phyloP scores from a whole-genome alignment of 2,797 vertebrate species.

The Steatocranus sp. region DNA sequence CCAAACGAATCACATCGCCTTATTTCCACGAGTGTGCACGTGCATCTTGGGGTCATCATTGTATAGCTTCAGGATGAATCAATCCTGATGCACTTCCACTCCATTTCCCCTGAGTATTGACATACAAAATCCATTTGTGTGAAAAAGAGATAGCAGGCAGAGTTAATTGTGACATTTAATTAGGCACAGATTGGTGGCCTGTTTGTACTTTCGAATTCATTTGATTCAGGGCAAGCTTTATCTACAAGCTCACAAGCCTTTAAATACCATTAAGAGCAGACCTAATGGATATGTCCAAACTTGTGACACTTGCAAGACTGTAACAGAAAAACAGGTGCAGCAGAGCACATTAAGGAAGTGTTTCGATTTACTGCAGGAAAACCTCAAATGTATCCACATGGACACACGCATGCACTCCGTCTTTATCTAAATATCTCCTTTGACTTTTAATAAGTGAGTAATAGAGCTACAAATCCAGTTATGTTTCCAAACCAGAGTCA shows the following conservation, averaged over 20 bases:
- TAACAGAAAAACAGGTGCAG: not conserved
- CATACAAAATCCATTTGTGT: not conserved
- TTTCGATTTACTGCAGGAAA: not conserved
- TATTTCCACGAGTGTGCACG: not conserved
- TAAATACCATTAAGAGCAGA: conserved; percentile 30
- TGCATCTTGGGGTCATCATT: not conserved
- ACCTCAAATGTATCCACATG: not conserved
- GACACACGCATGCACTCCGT: not conserved
- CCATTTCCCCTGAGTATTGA: conserved; percentile 34
- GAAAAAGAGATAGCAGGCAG: not conserved
- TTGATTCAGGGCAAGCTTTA: not conserved
- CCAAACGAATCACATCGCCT: conserved; percentile 6
- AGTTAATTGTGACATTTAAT: conserved; percentile 56
- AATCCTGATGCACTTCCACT: conserved; percentile 27
- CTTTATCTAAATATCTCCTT: conserved; percentile 20
- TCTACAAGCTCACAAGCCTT: not conserved
- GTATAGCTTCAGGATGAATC: not conserved
- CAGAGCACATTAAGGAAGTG: not conserved
- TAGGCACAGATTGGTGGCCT: not conserved
- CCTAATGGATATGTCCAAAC: conserved; percentile 4
- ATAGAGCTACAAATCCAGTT: not conserved
- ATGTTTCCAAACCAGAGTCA: not conserved
- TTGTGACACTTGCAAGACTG: not conserved
- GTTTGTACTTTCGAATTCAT: conserved; percentile 32
- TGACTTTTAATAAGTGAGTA: conserved; percentile 17